Base-by-base conservation (phyloP, 1,140 invertebrate genomes). In the Formica selysi region DNA sequence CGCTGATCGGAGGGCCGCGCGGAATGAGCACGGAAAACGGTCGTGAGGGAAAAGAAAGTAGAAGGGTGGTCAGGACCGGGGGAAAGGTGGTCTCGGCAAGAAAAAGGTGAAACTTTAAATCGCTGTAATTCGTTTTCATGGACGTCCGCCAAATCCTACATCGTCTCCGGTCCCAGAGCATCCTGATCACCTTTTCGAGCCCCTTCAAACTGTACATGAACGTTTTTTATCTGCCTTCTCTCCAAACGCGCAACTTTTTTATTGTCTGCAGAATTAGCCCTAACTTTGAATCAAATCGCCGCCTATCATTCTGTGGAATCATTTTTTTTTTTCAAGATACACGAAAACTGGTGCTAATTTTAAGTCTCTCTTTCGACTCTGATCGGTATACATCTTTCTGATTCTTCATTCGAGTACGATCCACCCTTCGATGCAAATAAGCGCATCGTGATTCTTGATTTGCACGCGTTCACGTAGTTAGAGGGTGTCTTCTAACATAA, bases 201-300 rank as follows among this genome's bases (percentile, higher is more conserved):
- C 73, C 85, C 44, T 61, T 54, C 62, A 38, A 70, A 65, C 26
- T 44, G 36, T 11, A 48, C 59, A 41, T 59, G 26, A 62, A 32
- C 65, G 54, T 59, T 76, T 41, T 22, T 38, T 11, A 68, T n/a
- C 16, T 38, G 4, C 19, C 48, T 59, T 59, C 19, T 44, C 36
- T 61, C 7, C 70, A 16, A 29, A 22, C 51, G 22, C 51, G 32
- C 76, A 19, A 67, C 92, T 93, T 92, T 51, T 91, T 91, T 88
- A 86, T 90, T 90, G 90, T 92, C 88, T 92, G 89, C 81, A 84
- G 92, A 94, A 93, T 93, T 92, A 93, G 90, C 86, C 64, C 91
- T 80, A 91, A 93, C 93, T 91, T 92, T 91, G 92, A 94, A 94
- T 94, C 92, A 93, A 88, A 78, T 76, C 86, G 73, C 89, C 83